Evolutionary conservation across 2,888 invertebrate genomes (phyloP), one percentile per base, ranked within the genome.

Genomic region (Prosapia bicincta): DNA sequence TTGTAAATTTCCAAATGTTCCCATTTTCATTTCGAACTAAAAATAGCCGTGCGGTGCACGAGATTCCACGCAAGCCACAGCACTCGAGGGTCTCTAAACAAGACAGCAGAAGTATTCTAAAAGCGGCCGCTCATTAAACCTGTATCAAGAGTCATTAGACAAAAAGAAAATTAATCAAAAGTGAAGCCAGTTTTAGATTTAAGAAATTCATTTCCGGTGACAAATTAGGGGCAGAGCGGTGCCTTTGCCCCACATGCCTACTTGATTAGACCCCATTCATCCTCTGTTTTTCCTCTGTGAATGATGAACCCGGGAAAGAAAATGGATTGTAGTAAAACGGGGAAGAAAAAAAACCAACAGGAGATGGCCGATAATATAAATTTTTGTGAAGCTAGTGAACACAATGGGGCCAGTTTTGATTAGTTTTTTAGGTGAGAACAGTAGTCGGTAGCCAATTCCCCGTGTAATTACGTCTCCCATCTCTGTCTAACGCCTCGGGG

Each of bases 371-470:
- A 20, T 54, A 54, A 54, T 54, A 54, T 54, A 54, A n/a, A 54
- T 54, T 54, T 54, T 54, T 54, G 54, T 54, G 54, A 54, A 54
- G 54, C n/a, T 54, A 54, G 43, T 25, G 68, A 26, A 30, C n/a
- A 74, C 74, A 74, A 74, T 74, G 74, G 74, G n/a, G 3, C 26
- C 43, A 43, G 43, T 20, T 74, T 68, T 74, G 74, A 74, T 74
- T 74, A 74, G 74, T 74, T 74, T 74, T 74, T 71, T 69, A 66
- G 76, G 76, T 76, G 77, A 66, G 74, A 75, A 78, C 78, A 78
- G 78, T 78, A 78, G 78, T 78, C 78, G 76, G 74, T 32, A 71
- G 76, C 71, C 78, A 78, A 78, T 78, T 77, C 75, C 72, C 78
- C 78, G 75, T 78, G 78, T 78, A 78, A 78, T 78, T 78, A 78